Evolutionary conservation across 1,140 invertebrate species (phyloP).

Genomic region (Frieseomelitta varia): DNA sequence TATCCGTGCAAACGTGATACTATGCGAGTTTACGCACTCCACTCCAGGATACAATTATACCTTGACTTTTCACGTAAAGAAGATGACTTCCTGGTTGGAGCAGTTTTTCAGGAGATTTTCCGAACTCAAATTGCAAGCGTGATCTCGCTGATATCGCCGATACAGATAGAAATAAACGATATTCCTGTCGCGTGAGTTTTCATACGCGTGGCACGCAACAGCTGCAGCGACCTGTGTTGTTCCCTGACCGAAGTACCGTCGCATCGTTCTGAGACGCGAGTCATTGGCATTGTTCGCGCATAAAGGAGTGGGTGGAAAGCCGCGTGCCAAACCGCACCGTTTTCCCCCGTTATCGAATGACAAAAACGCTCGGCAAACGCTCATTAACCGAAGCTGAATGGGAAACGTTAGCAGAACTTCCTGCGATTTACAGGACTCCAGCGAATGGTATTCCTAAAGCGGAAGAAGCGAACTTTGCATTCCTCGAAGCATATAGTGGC

Average conservation of each 20-base stretch:
- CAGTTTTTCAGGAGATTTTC: neutral
- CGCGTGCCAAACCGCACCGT: conserved; percentile 3
- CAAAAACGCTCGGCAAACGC: neutral
- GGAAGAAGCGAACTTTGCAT: neutral
- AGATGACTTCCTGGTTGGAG: neutral
- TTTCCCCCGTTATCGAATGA: neutral
- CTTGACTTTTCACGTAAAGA: neutral
- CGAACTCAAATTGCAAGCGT: too few species aligned
- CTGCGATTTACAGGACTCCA: neutral
- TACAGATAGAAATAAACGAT: neutral
- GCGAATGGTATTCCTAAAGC: neutral
- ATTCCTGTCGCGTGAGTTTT: neutral
- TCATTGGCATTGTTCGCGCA: neutral
- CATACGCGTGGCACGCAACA: neutral
- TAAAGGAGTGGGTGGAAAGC: neutral
- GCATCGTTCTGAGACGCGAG: neutral
- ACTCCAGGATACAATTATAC: neutral
- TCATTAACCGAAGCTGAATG: neutral
- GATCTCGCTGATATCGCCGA: neutral
- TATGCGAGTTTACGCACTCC: neutral
- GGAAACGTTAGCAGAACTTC: neutral
- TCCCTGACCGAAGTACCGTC: neutral
- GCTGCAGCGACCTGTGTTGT: neutral
- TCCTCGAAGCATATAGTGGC: neutral
- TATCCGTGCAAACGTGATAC: neutral